Conservation (phyloP, 2,888 invertebrate species). For the Diaphora mendica region DNA sequence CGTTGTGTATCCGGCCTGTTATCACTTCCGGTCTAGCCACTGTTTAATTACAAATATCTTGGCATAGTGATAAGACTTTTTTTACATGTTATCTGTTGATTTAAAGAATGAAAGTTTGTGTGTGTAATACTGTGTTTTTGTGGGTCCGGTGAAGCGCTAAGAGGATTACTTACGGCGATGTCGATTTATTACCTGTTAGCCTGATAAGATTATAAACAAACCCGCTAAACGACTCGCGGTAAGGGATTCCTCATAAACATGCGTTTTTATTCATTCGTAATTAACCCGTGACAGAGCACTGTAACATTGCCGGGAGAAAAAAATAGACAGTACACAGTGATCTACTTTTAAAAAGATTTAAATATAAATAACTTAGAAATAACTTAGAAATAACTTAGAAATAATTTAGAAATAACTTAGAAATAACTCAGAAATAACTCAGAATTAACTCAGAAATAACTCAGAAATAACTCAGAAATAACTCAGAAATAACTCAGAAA, state of each 20-base stretch:
- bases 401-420: too few relatives aligned
- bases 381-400: too few relatives aligned
- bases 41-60: conserved; percentile 64
- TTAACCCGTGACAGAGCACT: neutral
- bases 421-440: too few relatives aligned
- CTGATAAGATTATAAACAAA: neutral
- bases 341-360: neutral
- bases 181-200: neutral
- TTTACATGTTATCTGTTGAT: conserved; percentile 49
- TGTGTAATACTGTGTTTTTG: conserved; percentile 31
- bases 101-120: conserved; percentile 48
- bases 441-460: too few relatives aligned
- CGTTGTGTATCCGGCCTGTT: conserved; percentile 64
- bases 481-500: too few relatives aligned
- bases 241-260: neutral
- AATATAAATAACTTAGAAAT: neutral
- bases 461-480: too few relatives aligned
- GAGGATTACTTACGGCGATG: neutral
- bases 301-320: neutral
- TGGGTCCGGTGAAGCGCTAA: conserved; percentile 4
- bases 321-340: neutral
- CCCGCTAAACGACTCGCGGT: neutral
- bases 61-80: conserved; percentile 56
- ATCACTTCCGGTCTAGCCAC: conserved; percentile 65
- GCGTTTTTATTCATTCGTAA: neutral